Evolutionary conservation across 2,888 invertebrate species (phyloP), one percentile per base, ranked within the genome.

Genomic region (Philereme vetulata): DNA sequence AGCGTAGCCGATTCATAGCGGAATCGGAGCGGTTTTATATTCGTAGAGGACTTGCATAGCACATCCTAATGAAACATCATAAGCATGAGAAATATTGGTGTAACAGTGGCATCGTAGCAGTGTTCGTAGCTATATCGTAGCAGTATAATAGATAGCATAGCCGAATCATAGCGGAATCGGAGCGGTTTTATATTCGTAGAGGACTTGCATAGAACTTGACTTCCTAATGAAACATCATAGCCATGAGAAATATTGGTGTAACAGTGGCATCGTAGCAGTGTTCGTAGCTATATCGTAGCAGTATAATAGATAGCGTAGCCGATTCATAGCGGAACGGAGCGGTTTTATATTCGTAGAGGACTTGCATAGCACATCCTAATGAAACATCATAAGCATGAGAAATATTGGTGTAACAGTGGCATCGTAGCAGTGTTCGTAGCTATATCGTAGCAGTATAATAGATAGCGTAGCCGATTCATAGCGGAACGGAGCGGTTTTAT

Each of bases 291-390:
- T 10, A 5, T 0, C 38, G 46, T 45, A n/a, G n/a, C n/a, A n/a
- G n/a, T n/a, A n/a, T n/a, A n/a, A n/a, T n/a, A n/a, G n/a, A n/a
- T 11, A 32, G 10, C 53, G 38, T 46, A 46, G 46, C 40, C 35
- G 35, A 6, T 21, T 21, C 21, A 21, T 21, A 21, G 21, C 21
- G 21, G 21, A 1, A 21, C 21, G 21, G 21, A 21, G 21, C 21
- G 35, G 35, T 36, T 5, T 36, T 36, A 7, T 36, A 36, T 5
- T 33, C 36, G 42, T 43, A 47, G 4, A 47, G 9, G 46, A 47
- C 9, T 3, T 5, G 5, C 40, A 7, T 1, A 36, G 35, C 35
- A 36, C 35, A 36, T 10, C 45, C 38, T 35, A 52, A 34, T 21
- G 21, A 6, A 21, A n/a, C 7, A 43, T 32, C 46, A 38, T 44